A percentile compares a stretch with the other conserved stretches of the same genome.
phyloP scores from a whole-genome alignment of 2,888 invertebrate species.

The Stenurella melanura region DNA sequence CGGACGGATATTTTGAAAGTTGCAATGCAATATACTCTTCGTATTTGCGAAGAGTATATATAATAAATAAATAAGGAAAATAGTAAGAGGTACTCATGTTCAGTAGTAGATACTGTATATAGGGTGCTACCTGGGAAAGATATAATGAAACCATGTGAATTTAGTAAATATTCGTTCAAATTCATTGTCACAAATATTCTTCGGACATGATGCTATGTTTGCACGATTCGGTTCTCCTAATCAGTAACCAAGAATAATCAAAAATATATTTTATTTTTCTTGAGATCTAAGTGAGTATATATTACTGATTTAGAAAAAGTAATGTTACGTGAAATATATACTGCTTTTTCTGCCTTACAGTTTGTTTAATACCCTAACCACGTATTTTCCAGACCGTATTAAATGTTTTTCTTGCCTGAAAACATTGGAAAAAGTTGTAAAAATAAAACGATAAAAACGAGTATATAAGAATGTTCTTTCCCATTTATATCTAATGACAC shows the following conservation, averaged over 20 bases:
- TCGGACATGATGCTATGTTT: too few species aligned
- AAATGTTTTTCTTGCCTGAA: background rate
- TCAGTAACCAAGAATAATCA: background rate
- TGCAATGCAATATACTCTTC: too few species aligned
- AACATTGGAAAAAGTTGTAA: background rate
- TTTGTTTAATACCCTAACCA: slow-evolving; percentile 7
- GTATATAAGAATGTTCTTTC: background rate
- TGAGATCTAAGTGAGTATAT: background rate
- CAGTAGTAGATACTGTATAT: too few species aligned
- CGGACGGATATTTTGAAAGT: too few species aligned
- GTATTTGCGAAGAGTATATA: too few species aligned
- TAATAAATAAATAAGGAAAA: too few species aligned
- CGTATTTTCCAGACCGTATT: background rate
- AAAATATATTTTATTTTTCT: background rate
- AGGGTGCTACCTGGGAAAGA: too few species aligned
- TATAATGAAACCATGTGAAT: too few species aligned
- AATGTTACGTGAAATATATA: background rate
- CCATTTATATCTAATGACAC: background rate
- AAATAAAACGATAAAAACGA: slow-evolving; percentile 11
- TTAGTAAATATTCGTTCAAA: too few species aligned
- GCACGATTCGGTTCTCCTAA: too few species aligned
- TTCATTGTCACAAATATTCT: too few species aligned
- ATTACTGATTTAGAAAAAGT: background rate
- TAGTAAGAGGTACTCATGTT: too few species aligned
- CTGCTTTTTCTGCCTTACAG: background rate